Evolutionary conservation across 2,888 invertebrate genomes (phyloP), one percentile per base, ranked within the genome.

Genomic region (Fragum whitleyi): DNA sequence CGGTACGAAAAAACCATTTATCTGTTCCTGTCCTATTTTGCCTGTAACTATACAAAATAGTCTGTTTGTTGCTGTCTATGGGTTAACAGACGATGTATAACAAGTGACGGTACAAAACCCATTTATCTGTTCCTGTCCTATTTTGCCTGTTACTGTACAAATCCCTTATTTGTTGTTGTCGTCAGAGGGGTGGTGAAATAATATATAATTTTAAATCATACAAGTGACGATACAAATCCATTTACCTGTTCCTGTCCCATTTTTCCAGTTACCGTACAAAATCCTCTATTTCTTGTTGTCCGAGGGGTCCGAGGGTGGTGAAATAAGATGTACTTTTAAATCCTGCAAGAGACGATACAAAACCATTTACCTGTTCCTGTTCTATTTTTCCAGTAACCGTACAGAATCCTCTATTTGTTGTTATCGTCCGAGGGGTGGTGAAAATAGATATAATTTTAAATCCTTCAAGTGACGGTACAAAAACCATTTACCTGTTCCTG

Each of bases 21-120:
- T 42, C 42, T 65, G 42, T 23, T 65, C 65, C 14, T 65, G 65
- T 5, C 65, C 65, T 14, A 65, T 65, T 42, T 65, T 65, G 3
- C 42, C 65, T 3, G 65, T 65, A 1, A 65, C 65, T 5, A 42
- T 42, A 42, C 65, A 65, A 26, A 42, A 62, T 5, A 32, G 36
- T 21, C 39, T 32, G 62, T 39, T n/a, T 3, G 23, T 39, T 26
- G 39, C 23, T 6, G 32, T n/a, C 36, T 62, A 32, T 0, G 36
- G 39, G 5, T 62, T 5, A 29, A n/a, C 32, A 5, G 36, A 32
- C 9, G 62, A n/a, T n/a, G n/a, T n/a, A n/a, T n/a, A n/a, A n/a
- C 32, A 3, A 36, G 32, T 36, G 32, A 36, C 32, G 5, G 57
- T n/a, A 7, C n/a, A 57, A 57, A 57, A 23, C n/a, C 9, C 11